Evolutionary conservation across 64 coral and sea anemone genomes (phyloP).

Genomic region (Exaiptasia diaphana): DNA sequence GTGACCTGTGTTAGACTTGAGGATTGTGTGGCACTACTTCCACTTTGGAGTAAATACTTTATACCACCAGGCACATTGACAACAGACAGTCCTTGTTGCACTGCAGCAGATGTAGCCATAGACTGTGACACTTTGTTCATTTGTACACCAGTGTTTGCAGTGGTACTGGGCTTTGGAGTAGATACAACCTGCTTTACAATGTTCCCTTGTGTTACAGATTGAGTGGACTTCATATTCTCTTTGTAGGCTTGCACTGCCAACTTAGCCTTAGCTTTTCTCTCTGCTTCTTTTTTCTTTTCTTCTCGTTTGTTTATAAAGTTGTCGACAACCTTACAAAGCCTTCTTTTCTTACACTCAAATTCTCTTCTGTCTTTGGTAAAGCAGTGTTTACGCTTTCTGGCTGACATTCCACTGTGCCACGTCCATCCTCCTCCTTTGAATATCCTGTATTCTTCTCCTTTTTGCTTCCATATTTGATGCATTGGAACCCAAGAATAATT

Average conservation of each 20-base stretch:
- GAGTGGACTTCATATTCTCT: neutral
- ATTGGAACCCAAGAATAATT: conserved; percentile 87
- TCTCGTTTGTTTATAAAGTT: conserved; percentile 40
- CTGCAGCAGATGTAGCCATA: too few relatives aligned
- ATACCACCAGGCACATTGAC: too few relatives aligned
- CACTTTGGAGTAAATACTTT: too few relatives aligned
- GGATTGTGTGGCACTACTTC: too few relatives aligned
- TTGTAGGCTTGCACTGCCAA: neutral
- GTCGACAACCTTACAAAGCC: conserved; percentile 31
- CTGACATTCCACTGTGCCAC: conserved; percentile 74
- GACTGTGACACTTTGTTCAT: too few relatives aligned
- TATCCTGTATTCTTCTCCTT: conserved; percentile 91
- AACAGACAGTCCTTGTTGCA: too few relatives aligned
- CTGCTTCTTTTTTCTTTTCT: conserved; percentile 13
- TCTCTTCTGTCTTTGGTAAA: conserved; percentile 24
- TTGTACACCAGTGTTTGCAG: too few relatives aligned
- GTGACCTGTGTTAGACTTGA: neutral
- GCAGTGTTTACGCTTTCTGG: conserved; percentile 25
- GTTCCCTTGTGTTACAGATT: neutral
- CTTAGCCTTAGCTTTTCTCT: conserved; percentile 14
- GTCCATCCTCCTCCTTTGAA: conserved; percentile 91
- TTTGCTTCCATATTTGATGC: conserved; percentile 94
- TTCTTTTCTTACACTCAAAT: conserved; percentile 55
- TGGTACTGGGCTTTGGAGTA: too few relatives aligned
- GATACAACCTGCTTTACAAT: too few relatives aligned